Evolutionary conservation across 2,797 vertebrate species (phyloP).

Genomic region (Atherinosoma microstoma): DNA sequence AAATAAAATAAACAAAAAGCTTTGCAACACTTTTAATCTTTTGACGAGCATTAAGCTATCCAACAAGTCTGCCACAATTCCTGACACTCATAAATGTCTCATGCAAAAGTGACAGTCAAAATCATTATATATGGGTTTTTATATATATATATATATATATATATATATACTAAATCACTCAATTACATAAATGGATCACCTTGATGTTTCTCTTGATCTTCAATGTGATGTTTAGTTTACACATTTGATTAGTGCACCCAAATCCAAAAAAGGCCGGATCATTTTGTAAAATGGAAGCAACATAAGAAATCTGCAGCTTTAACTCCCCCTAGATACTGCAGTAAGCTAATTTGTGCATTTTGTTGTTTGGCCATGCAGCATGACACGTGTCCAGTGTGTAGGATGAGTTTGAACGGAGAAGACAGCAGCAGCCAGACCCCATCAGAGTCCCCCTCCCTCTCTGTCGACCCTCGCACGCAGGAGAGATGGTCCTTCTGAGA

Average conservation of each 20-base stretch:
- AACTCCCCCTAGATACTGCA: neutral
- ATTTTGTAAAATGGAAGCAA: neutral
- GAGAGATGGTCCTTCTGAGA: slow-evolving; percentile 97
- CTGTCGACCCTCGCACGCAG: slow-evolving; percentile 88
- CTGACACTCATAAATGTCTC: neutral
- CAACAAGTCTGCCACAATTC: neutral
- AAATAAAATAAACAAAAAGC: neutral
- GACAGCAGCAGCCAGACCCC: slow-evolving; percentile 88
- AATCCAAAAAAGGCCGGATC: neutral
- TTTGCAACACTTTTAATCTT: neutral
- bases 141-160: neutral
- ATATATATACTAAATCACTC: neutral
- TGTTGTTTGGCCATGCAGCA: slow-evolving; percentile 83
- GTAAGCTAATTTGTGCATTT: slow-evolving; percentile 22
- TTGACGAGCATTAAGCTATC: neutral
- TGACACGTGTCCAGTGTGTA: slow-evolving; percentile 96
- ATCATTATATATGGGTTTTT: too few relatives aligned
- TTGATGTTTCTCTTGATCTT: neutral
- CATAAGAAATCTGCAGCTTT: neutral
- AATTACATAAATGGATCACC: neutral
- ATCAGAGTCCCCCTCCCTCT: slow-evolving; percentile 85
- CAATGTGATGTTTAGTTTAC: neutral
- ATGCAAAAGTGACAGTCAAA: neutral
- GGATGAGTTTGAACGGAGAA: slow-evolving; percentile 94
- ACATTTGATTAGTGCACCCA: neutral